Percentiles rank a stretch among this genome's conserved stretches.
Evolutionary conservation across 92 coral and sea anemone genomes (phyloP).

Genomic region (Paragorgia papillata): DNA sequence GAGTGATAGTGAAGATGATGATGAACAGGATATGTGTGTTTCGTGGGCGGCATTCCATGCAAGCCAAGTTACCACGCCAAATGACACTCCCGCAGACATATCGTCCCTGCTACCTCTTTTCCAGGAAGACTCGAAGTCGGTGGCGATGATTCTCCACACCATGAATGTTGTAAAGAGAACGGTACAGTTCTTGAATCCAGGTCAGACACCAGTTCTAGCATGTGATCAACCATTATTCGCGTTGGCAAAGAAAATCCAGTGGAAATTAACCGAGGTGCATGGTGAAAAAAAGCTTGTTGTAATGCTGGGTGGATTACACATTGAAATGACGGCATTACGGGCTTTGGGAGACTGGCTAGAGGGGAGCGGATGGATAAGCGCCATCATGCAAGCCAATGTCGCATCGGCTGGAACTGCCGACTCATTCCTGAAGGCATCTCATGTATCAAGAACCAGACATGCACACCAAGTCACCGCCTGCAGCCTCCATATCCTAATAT

Average conservation of each 20-base stretch:
- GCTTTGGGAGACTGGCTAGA: slow-evolving; percentile 36
- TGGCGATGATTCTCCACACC: slow-evolving; percentile 4
- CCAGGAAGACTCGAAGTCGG: slow-evolving; percentile 9
- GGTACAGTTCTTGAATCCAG: neutral
- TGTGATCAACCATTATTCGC: slow-evolving; percentile 19
- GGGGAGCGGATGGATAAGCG: slow-evolving; percentile 25
- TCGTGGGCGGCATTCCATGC: slow-evolving; percentile 46
- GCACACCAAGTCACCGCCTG: slow-evolving; percentile 33
- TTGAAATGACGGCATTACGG: slow-evolving; percentile 14
- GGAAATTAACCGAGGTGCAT: slow-evolving; percentile 1
- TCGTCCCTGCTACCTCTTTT: slow-evolving; percentile 21
- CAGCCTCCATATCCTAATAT: slow-evolving; percentile 37
- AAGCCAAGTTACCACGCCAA: neutral
- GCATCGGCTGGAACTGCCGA: slow-evolving; percentile 38
- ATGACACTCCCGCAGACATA: slow-evolving; percentile 12
- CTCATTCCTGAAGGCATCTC: slow-evolving; percentile 20
- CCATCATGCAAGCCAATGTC: slow-evolving; percentile 15
- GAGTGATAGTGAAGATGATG: neutral
- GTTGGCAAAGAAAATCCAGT: slow-evolving; percentile 23
- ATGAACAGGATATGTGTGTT: slow-evolving; percentile 4
- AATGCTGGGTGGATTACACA: slow-evolving; percentile 18
- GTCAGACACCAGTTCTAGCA: slow-evolving; percentile 17
- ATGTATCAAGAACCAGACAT: slow-evolving; percentile 33
- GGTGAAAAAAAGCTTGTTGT: slow-evolving; percentile 5
- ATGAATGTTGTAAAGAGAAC: neutral